Base-by-base conservation (phyloP, 1,140 invertebrate genomes). In the Orchestia grillus region DNA sequence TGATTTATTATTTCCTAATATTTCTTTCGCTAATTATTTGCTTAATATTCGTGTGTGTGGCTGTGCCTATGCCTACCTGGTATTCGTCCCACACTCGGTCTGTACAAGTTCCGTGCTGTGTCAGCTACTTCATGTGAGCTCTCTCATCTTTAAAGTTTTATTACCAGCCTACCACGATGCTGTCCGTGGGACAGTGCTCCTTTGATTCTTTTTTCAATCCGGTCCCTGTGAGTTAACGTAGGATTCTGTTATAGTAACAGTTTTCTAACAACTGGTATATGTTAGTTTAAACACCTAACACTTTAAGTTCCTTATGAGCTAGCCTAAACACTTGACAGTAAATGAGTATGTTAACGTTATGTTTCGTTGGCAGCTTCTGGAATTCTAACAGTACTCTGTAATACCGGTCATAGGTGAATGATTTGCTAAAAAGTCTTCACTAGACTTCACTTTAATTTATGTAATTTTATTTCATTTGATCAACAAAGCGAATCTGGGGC, bases 11-110 rank as follows among this genome's bases (percentile, higher is more conserved):
- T 43, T 96, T 44, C 95, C 42, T 90, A 96, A 96, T 96, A 95
- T 91, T 96, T 90, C 47, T 95, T 94, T 95, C 62, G 92, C 95
- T 57, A 45, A 45, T 94, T 47, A 4, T n/a, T 94, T 47, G 41
- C 92, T 94, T 44, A 77, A 77, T 77, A 77, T 77, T 77, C 36
- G 62, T 77, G 47, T 53, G 62, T 77, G 62, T 36, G 11, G 62
- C 36, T 28, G 62, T 77, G 62, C 62, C 62, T 77, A 28, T 28
- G 62, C 28, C 62, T 23, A 8, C 28, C 11, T 77, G 11, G 62
- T 53, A 19, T 23, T 15, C 62, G 62, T 77, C 62, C 62, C 62
- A 77, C 62, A 36, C 62, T 36, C 11, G 62, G 62, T 28, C 62
- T 77, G 62, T 77, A 77, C 62, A 77, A 36, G 62, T 36, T 77